phyloP scores from a whole-genome alignment of 2,888 invertebrate genomes.

The Nowickia ferox region DNA sequence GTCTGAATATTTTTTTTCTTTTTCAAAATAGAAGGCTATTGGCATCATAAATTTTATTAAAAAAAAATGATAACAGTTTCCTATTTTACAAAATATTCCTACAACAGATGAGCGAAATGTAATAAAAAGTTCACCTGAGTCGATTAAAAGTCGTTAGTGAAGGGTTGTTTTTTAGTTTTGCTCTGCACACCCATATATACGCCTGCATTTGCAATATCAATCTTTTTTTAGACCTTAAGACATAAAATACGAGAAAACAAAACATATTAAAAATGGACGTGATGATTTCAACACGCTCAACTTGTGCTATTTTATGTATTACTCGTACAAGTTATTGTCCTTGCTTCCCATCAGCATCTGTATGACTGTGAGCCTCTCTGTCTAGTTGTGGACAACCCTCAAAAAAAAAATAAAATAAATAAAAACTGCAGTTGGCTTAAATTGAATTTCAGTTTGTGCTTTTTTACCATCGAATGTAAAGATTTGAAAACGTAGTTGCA shows the following conservation, averaged over 20 bases:
- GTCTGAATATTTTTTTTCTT: no score
- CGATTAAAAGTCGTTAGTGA: no score
- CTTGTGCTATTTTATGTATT: conserved; percentile 29
- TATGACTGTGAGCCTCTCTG: not conserved
- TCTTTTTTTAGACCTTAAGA: not conserved
- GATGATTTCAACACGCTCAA: conserved; percentile 61
- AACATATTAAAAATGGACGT: conserved; percentile 30
- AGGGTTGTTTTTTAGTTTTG: no score
- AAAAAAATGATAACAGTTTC: no score
- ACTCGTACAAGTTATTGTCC: not conserved
- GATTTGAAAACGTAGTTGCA: conserved; percentile 23
- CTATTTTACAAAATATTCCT: no score
- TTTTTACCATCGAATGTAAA: not conserved
- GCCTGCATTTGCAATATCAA: no score
- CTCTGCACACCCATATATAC: no score
- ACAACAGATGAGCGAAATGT: no score
- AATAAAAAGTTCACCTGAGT: no score
- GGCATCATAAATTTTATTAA: no score
- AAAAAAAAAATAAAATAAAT: no score
- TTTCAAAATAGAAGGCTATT: no score
- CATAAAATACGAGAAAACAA: not conserved
- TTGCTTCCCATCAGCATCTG: not conserved
- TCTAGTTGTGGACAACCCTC: conserved; percentile 2
- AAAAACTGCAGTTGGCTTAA: conserved; percentile 8
- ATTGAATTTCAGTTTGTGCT: conserved; percentile 12